A percentile compares a stretch with the other conserved stretches of the same genome.
phyloP scores from a whole-genome alignment of 2,797 vertebrate species.

The Dallia pectoralis region DNA sequence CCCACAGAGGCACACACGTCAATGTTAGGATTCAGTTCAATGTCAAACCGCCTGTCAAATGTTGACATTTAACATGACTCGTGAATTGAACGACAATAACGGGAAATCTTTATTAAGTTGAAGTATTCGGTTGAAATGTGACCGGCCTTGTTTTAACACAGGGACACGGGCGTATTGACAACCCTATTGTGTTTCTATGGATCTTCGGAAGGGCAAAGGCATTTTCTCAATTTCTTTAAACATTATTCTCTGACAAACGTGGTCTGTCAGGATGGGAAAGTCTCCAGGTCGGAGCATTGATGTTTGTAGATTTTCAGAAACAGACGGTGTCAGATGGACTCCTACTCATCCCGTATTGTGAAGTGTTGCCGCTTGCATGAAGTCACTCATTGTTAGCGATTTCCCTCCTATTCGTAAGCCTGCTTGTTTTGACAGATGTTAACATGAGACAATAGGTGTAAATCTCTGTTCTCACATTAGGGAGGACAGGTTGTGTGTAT shows the following conservation, averaged over 20 bases:
- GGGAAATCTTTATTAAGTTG: not conserved
- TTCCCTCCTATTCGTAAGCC: not conserved
- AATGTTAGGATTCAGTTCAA: not conserved
- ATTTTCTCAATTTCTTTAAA: not conserved
- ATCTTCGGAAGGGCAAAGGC: not conserved
- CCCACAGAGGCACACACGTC: constrained; percentile 1
- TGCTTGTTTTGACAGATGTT: not conserved
- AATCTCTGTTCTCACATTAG: not conserved
- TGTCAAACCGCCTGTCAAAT: not conserved
- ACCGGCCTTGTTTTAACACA: not conserved
- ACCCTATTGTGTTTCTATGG: not conserved
- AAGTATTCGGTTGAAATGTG: too few relatives aligned
- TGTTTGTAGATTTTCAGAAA: not conserved
- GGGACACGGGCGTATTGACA: not conserved
- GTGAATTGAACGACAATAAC: not conserved
- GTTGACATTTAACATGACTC: not conserved
- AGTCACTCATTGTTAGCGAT: not conserved
- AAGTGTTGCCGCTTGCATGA: not conserved
- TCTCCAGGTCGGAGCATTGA: not conserved
- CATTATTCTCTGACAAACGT: not conserved
- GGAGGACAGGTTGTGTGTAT: not conserved
- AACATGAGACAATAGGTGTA: not conserved
- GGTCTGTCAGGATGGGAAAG: not conserved
- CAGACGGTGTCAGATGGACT: not conserved
- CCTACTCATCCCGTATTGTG: not conserved